These are phyloP conservation scores for Melipona bicolor DNA, from an alignment of 2,888 invertebrate species.

Conservation along the genomic window DNA sequence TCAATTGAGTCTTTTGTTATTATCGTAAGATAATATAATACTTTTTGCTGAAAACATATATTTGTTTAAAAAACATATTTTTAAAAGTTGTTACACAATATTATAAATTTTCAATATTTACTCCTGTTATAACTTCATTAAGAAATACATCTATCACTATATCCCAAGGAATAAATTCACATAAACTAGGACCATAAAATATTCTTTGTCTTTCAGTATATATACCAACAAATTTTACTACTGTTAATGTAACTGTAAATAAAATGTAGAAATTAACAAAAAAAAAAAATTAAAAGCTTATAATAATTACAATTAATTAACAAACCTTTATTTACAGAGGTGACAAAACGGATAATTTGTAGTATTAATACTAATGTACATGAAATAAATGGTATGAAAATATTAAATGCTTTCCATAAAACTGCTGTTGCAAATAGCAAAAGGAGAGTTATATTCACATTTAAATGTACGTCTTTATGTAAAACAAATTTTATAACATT, in stretches of 20 bases:
- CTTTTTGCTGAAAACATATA: slow-evolving; percentile 78
- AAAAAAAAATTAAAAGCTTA: not conserved
- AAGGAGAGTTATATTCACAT: slow-evolving; percentile 57
- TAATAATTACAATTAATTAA: slow-evolving; percentile 28
- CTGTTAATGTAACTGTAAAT: slow-evolving; percentile 77
- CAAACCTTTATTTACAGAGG: slow-evolving; percentile 74
- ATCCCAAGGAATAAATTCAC: slow-evolving; percentile 81
- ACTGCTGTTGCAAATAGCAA: slow-evolving; percentile 59
- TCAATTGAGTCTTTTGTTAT: slow-evolving; percentile 75
- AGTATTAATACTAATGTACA: slow-evolving; percentile 60
- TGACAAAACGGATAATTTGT: slow-evolving; percentile 66
- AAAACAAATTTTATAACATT: slow-evolving; percentile 73
- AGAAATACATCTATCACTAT: slow-evolving; percentile 80
- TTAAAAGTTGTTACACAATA: not conserved
- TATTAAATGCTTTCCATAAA: slow-evolving; percentile 61
- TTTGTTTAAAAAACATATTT: not conserved
- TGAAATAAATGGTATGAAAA: slow-evolving; percentile 45
- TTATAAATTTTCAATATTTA: slow-evolving; percentile 59
- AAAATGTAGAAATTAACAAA: slow-evolving; percentile 17
- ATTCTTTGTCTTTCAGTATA: slow-evolving; percentile 76
- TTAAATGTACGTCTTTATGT: slow-evolving; percentile 55
- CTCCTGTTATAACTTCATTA: slow-evolving; percentile 82
- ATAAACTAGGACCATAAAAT: slow-evolving; percentile 69
- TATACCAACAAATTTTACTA: slow-evolving; percentile 80
- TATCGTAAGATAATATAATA: slow-evolving; percentile 81